Percentiles rank a stretch among this genome's conserved stretches.
phyloP scores from a whole-genome alignment of 2,797 vertebrate species.

The Sebastes taczanowskii region DNA sequence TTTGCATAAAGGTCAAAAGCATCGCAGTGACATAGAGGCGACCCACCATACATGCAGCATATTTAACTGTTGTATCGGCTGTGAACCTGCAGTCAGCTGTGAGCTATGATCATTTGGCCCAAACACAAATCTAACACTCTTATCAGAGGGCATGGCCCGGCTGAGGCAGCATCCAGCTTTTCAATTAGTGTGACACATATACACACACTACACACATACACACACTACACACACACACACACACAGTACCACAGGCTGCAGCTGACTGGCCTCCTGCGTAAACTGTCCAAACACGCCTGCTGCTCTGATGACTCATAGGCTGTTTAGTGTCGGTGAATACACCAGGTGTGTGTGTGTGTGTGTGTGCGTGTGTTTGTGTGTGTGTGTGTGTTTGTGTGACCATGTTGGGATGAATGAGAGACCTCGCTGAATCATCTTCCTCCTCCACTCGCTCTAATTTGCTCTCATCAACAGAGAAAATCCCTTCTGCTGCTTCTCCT shows the following conservation, averaged over 20 bases:
- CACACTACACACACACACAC: slow-evolving; percentile 4
- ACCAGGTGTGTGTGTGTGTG: slow-evolving; percentile 43
- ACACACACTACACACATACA: slow-evolving; percentile 3
- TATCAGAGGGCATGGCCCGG: background rate
- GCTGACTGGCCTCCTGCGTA: slow-evolving; percentile 32
- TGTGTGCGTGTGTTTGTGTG: slow-evolving; percentile 20
- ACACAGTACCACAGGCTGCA: slow-evolving; percentile 15
- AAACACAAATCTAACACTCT: slow-evolving; percentile 27
- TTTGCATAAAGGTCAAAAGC: background rate
- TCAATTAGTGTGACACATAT: slow-evolving; percentile 29
- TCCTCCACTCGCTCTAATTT: slow-evolving; percentile 36
- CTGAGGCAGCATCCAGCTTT: slow-evolving; percentile 45
- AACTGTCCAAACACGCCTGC: slow-evolving; percentile 52
- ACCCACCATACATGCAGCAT: background rate
- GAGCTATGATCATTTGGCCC: slow-evolving; percentile 24
- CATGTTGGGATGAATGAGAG: slow-evolving; percentile 34
- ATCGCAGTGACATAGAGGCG: background rate
- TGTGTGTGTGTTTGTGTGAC: background rate
- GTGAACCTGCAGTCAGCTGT: slow-evolving; percentile 30
- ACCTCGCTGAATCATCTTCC: slow-evolving; percentile 44
- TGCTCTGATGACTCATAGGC: slow-evolving; percentile 57
- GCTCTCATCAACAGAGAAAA: slow-evolving; percentile 33
- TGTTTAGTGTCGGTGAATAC: slow-evolving; percentile 28
- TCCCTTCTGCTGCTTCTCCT: slow-evolving; percentile 4
- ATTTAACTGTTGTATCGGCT: background rate